Evolutionary conservation across 37 sponge, comb jelly and placozoan genomes (phyloP).

Genomic region (Halichondria panicea): DNA sequence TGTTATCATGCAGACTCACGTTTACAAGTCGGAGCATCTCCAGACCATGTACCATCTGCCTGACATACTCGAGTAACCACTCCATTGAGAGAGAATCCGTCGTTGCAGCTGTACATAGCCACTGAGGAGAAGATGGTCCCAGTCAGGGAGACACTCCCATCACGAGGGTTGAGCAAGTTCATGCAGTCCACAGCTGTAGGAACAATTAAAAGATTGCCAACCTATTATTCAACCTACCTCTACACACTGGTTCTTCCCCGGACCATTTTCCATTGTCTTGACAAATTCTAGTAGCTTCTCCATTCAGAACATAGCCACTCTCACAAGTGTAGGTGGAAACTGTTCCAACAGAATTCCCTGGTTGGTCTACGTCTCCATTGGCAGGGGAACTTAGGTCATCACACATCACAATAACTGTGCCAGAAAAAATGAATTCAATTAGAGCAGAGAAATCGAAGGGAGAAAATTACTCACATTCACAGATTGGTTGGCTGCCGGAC

Average conservation of each 20-base stretch:
- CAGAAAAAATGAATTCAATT: background rate
- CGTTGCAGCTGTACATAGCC: conserved; percentile 50
- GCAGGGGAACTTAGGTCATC: too few relatives aligned
- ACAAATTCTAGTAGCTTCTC: conserved; percentile 37
- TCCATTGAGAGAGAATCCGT: conserved; percentile 49
- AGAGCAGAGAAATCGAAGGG: background rate
- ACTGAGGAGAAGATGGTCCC: conserved; percentile 23
- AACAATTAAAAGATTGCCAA: too few relatives aligned
- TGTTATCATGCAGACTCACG: too few relatives aligned
- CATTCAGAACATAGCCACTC: conserved; percentile 38
- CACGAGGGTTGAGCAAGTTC: conserved; percentile 8
- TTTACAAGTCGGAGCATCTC: conserved; percentile 35
- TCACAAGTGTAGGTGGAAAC: conserved; percentile 34
- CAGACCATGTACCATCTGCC: conserved; percentile 62
- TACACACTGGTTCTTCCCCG: conserved; percentile 44
- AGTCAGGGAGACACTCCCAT: conserved; percentile 40
- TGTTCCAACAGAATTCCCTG: conserved; percentile 12
- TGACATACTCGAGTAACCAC: conserved; percentile 16
- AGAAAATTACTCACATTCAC: background rate
- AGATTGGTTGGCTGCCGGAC: conserved; percentile 34
- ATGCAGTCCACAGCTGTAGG: conserved; percentile 55
- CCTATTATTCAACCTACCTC: conserved; percentile 20
- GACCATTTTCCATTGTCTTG: conserved; percentile 36
- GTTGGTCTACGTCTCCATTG: background rate
- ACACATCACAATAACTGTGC: too few relatives aligned